Evolutionary conservation across 35 echinoderm and acorn worm species (phyloP).

Genomic region (Acanthaster planci): DNA sequence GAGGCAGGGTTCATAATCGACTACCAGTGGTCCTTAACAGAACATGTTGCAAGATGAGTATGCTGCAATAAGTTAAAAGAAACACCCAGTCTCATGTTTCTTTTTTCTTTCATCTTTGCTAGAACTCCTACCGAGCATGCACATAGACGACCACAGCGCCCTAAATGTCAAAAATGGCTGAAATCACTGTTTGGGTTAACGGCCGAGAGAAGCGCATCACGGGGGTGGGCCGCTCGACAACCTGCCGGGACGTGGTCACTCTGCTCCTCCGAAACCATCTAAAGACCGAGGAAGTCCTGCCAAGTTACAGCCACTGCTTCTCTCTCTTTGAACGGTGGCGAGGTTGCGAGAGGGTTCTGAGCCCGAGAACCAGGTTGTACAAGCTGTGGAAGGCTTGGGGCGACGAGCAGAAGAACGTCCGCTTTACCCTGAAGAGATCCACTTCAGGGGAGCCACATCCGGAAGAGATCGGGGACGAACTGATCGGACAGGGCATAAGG

Average conservation of each 20-base stretch:
- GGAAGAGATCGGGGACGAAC: not conserved
- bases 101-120: not conserved
- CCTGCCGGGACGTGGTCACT: slow-evolving; percentile 61
- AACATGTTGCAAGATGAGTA: too few species aligned
- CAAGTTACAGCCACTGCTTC: slow-evolving; percentile 36
- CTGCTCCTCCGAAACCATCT: slow-evolving; percentile 46
- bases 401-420: slow-evolving; percentile 62
- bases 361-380: slow-evolving; percentile 59
- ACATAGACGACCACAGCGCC: not conserved
- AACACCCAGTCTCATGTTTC: not conserved
- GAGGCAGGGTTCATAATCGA: too few species aligned
- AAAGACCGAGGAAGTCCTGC: slow-evolving; percentile 37
- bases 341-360: slow-evolving; percentile 64
- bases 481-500: slow-evolving; percentile 15
- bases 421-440: slow-evolving; percentile 65
- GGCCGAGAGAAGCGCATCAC: slow-evolving; percentile 59
- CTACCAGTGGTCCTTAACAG: too few species aligned
- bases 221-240: slow-evolving; percentile 60
- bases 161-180: slow-evolving; percentile 28
- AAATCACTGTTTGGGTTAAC: slow-evolving; percentile 65
- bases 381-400: slow-evolving; percentile 83
- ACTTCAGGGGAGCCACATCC: slow-evolving; percentile 18
- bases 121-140: not conserved
- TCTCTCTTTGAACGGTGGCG: slow-evolving; percentile 71
- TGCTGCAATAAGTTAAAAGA: too few species aligned